phyloP scores from a whole-genome alignment of 2,888 invertebrate genomes.

The Philaethria dido region DNA sequence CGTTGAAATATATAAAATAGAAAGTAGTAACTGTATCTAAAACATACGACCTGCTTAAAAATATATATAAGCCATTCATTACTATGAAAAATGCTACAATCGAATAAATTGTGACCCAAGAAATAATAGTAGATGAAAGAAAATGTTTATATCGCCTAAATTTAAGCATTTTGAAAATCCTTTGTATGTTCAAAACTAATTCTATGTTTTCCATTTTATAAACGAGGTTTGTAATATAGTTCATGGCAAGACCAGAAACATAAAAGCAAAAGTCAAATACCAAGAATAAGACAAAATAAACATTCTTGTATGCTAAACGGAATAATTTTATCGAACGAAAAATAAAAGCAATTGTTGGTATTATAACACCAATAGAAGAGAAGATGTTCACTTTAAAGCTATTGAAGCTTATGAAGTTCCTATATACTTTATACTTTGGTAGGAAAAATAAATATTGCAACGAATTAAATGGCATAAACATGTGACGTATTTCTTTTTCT shows the following conservation, averaged over 20 bases:
- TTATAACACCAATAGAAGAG: background rate
- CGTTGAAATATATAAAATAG: constrained; percentile 3
- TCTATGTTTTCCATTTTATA: background rate
- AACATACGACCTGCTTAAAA: background rate
- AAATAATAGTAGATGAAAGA: background rate
- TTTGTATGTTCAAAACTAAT: background rate
- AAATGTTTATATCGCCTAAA: background rate
- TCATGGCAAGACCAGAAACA: background rate
- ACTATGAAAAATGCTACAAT: background rate
- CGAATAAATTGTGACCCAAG: background rate
- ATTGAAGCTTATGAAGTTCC: background rate
- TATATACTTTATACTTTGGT: constrained; percentile 1
- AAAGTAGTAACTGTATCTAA: background rate
- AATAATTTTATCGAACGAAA: background rate
- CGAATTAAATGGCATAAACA: constrained; percentile 5
- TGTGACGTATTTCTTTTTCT: background rate
- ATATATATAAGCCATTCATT: background rate
- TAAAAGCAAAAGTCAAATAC: background rate
- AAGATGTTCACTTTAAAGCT: background rate
- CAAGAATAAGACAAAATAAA: background rate
- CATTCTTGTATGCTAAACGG: background rate
- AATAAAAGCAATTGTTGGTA: background rate
- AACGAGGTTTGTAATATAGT: background rate
- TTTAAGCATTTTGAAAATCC: constrained; percentile 1
- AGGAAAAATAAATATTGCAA: background rate